A percentile compares a stretch with the other conserved stretches of the same genome.
Conservation (phyloP, 2,888 invertebrate species). For the Caenorhabditis doughertyi region DNA sequence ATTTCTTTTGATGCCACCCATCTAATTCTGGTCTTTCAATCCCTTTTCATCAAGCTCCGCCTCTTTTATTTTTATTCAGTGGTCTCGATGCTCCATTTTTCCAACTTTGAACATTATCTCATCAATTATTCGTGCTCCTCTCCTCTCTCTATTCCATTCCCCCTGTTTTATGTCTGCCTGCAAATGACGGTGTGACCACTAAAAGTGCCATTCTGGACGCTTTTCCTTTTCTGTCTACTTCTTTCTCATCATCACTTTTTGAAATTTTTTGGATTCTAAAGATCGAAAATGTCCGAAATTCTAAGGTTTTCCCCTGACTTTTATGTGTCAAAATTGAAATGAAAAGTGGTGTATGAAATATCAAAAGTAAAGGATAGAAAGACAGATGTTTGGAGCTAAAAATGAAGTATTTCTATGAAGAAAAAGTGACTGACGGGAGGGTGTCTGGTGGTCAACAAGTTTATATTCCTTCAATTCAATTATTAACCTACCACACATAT, state of each 20-base stretch:
- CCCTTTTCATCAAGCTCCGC: slow-evolving; percentile 14
- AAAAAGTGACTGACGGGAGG: too few relatives aligned
- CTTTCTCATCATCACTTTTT: background rate
- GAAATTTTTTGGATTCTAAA: slow-evolving; percentile 13
- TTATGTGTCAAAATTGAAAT: background rate
- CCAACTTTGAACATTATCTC: slow-evolving; percentile 54
- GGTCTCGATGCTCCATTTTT: slow-evolving; percentile 23
- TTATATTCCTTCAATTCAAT: slow-evolving; percentile 6
- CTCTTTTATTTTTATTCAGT: slow-evolving; percentile 21
- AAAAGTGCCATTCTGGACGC: slow-evolving; percentile 38
- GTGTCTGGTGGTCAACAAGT: slow-evolving; percentile 2
- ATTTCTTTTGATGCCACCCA: too few relatives aligned
- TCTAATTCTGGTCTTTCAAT: background rate
- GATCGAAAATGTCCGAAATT: slow-evolving; percentile 9
- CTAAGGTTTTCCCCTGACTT: background rate
- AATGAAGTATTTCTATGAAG: background rate
- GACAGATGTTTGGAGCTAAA: slow-evolving; percentile 31
- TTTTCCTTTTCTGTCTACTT: background rate
- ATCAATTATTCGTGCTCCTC: slow-evolving; percentile 48
- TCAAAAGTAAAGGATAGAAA: background rate
- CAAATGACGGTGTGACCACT: slow-evolving; percentile 58
- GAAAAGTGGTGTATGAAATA: slow-evolving; percentile 17
- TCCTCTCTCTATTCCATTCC: too few relatives aligned
- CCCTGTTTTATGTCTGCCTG: slow-evolving; percentile 32
- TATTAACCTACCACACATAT: slow-evolving; percentile 2